These are phyloP conservation scores for Leptinotarsa juncta DNA, from an alignment of 2,888 invertebrate genomes.

Conservation along the genomic window DNA sequence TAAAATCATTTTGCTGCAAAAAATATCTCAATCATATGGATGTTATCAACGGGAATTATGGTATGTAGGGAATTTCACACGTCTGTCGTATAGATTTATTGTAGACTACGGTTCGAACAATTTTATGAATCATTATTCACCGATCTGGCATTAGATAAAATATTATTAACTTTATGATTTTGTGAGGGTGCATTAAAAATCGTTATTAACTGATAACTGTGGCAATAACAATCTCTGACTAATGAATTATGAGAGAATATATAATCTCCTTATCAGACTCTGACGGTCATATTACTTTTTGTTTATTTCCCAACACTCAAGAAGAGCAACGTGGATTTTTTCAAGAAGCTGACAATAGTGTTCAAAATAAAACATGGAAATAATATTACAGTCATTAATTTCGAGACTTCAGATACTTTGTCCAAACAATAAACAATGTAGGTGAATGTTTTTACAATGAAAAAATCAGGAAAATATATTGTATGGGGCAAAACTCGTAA, in stretches of 20 bases:
- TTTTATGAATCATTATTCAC: not conserved
- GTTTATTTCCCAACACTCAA: too few relatives aligned
- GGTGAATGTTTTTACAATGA: too few relatives aligned
- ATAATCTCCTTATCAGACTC: not conserved
- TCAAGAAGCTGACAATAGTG: too few relatives aligned
- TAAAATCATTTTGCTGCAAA: not conserved
- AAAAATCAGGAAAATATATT: too few relatives aligned
- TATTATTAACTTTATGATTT: constrained; percentile 8
- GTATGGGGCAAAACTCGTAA: too few relatives aligned
- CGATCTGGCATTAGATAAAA: not conserved
- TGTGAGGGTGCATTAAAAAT: not conserved
- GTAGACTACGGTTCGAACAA: not conserved
- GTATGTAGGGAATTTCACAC: not conserved
- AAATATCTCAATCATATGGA: not conserved
- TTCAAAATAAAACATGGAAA: too few relatives aligned
- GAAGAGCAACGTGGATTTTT: too few relatives aligned
- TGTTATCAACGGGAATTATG: not conserved
- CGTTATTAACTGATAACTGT: not conserved
- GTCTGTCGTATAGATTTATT: not conserved
- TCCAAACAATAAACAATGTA: too few relatives aligned
- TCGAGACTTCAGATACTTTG: too few relatives aligned
- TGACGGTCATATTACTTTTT: too few relatives aligned
- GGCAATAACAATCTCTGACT: not conserved
- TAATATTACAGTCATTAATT: too few relatives aligned
- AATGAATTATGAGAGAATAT: not conserved